phyloP scores from a whole-genome alignment of 2,888 invertebrate species.

The Bombylius major region DNA sequence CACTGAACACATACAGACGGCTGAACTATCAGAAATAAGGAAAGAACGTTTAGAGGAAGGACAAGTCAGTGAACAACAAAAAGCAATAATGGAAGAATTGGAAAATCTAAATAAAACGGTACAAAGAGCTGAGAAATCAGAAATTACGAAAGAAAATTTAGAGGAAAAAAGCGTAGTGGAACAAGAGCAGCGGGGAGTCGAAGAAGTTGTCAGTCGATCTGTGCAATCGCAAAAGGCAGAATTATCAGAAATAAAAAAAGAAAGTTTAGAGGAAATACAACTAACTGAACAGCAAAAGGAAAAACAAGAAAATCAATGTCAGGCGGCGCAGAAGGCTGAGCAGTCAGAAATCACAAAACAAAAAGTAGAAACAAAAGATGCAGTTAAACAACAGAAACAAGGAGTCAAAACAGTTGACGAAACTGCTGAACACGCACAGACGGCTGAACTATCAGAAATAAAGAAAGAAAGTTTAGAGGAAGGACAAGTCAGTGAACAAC shows the following conservation, averaged over 20 bases:
- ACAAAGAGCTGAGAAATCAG: constrained; percentile 3
- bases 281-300: neutral
- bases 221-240: constrained; percentile 2
- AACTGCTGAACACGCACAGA: neutral
- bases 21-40: neutral
- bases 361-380: neutral
- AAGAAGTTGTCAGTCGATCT: constrained; percentile 8
- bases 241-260: constrained; percentile 2
- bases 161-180: constrained; percentile 13
- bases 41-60: neutral
- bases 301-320: constrained; percentile 11
- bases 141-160: constrained; percentile 10
- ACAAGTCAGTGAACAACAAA: neutral
- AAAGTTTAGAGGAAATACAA: constrained; percentile 4
- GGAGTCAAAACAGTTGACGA: no score
- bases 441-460: neutral
- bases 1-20: neutral
- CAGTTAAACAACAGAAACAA: no score
- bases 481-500: neutral
- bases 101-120: no score
- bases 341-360: neutral
- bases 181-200: constrained; percentile 14
- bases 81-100: constrained; percentile 7
- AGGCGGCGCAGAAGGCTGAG: neutral
- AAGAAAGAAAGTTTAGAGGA: no score